These are phyloP conservation scores for Limnephilus lunatus DNA, from an alignment of 2,888 invertebrate species.

Conservation along the genomic window DNA sequence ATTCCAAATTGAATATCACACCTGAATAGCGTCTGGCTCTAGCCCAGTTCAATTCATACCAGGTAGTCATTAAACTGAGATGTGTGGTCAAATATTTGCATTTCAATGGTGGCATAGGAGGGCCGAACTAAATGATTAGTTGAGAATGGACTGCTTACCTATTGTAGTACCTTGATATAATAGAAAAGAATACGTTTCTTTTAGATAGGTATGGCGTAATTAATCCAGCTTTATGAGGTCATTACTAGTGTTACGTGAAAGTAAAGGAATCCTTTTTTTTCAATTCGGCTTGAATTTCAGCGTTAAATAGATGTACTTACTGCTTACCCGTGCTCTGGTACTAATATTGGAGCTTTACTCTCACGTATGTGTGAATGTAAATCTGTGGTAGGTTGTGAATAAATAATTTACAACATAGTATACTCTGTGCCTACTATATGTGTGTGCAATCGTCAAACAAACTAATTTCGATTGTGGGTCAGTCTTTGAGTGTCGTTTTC, in stretches of 20 bases:
- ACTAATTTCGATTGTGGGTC: too few relatives aligned
- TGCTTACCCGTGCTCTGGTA: neutral
- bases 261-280: too few relatives aligned
- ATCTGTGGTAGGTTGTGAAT: neutral
- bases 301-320: too few relatives aligned
- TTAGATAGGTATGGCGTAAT: neutral
- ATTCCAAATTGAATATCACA: constrained; percentile 64
- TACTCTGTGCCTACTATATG: too few relatives aligned
- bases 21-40: constrained; percentile 54
- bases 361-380: neutral
- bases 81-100: constrained; percentile 40
- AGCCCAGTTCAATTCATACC: constrained; percentile 10
- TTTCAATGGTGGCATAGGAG: neutral
- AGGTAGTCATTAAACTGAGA: neutral
- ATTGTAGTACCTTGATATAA: neutral
- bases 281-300: too few relatives aligned
- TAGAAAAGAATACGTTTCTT: neutral
- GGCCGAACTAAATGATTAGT: neutral
- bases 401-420: neutral
- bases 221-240: neutral
- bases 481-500: too few relatives aligned
- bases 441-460: too few relatives aligned
- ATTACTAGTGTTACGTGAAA: too few relatives aligned
- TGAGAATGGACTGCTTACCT: neutral
- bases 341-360: neutral